Percentiles rank a stretch among this genome's conserved stretches.
Evolutionary conservation across 2,113 vertebrate species (phyloP).

Genomic region (Irena cyanogastra): DNA sequence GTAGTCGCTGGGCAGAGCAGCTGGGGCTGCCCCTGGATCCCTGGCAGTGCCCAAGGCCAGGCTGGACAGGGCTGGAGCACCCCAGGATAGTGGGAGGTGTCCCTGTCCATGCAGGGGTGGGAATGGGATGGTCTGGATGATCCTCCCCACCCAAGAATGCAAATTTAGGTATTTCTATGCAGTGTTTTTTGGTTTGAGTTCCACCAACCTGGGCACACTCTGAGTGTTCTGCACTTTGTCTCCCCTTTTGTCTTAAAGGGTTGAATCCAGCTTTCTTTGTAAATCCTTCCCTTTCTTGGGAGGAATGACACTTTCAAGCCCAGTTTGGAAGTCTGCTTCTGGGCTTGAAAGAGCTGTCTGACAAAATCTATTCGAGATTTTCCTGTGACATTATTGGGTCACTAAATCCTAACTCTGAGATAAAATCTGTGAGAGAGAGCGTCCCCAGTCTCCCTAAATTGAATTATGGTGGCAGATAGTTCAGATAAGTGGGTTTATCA

Average conservation of each 20-base stretch:
- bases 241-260: background rate
- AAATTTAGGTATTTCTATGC: background rate
- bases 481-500: background rate
- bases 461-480: background rate
- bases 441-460: background rate
- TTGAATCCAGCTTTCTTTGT: background rate
- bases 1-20: background rate
- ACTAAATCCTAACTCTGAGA: background rate
- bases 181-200: background rate
- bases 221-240: background rate
- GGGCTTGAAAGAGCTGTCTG: background rate
- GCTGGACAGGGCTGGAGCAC: accelerated
- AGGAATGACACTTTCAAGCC: background rate
- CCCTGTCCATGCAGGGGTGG: background rate
- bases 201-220: background rate
- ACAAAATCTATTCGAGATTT: background rate
- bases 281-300: background rate
- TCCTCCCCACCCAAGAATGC: background rate
- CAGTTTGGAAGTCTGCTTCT: background rate
- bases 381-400: background rate
- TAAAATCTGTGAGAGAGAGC: background rate
- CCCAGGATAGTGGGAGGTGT: accelerated
- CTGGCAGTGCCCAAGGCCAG: background rate
- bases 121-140: background rate
- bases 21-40: background rate